phyloP scores from a whole-genome alignment of 2,888 invertebrate species.

The Bibio marci region DNA sequence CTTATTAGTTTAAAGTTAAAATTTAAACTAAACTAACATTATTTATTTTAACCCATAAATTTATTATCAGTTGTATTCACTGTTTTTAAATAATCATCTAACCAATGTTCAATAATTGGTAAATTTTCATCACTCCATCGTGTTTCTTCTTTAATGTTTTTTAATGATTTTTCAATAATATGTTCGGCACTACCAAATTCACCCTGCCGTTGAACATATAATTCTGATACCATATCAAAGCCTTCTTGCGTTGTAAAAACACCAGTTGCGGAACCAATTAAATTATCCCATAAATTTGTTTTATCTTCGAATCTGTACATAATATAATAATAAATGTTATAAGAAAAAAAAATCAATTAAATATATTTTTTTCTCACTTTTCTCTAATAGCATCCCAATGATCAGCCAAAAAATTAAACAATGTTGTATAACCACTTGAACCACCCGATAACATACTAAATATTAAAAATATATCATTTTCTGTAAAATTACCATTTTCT shows the following conservation, averaged over 20 bases:
- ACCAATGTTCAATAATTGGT: conserved; percentile 56
- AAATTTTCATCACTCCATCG: conserved; percentile 61
- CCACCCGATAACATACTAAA: conserved; percentile 57
- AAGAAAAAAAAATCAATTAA: conserved; percentile 5
- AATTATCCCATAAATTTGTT: conserved; percentile 57
- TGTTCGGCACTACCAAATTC: conserved; percentile 58
- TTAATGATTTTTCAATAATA: conserved; percentile 52
- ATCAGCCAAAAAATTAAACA: conserved; percentile 52
- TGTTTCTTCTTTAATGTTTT: conserved; percentile 54
- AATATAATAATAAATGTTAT: neutral
- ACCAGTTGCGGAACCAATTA: conserved; percentile 56
- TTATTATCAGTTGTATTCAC: conserved; percentile 18
- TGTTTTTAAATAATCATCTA: conserved; percentile 36
- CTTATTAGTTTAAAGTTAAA: no score
- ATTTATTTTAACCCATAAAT: conserved; percentile 18
- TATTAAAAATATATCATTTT: conserved; percentile 56
- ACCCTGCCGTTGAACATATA: conserved; percentile 43
- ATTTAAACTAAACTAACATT: no score
- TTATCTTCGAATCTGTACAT: conserved; percentile 42
- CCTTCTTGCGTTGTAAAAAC: conserved; percentile 60
- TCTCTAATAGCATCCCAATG: conserved; percentile 51
- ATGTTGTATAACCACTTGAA: conserved; percentile 49
- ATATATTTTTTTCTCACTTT: conserved; percentile 23
- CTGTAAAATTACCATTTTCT: conserved; percentile 53
- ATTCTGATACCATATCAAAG: conserved; percentile 45